These are phyloP conservation scores for Trachelus tabidus DNA, from an alignment of 2,888 invertebrate species.

Conservation along the genomic window DNA sequence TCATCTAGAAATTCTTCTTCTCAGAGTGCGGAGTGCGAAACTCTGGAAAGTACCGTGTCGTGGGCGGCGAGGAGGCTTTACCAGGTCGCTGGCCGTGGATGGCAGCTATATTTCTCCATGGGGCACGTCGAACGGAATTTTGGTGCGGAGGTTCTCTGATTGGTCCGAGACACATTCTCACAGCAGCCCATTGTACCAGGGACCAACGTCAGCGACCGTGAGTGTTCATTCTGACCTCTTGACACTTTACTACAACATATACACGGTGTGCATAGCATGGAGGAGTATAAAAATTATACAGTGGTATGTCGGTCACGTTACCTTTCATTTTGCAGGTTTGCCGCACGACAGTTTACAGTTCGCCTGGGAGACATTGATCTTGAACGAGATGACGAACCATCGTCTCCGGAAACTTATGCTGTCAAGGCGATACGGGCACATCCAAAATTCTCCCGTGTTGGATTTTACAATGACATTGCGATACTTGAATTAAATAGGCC, in stretches of 20 bases:
- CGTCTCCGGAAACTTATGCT: constrained; percentile 82
- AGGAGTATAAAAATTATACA: too few species aligned
- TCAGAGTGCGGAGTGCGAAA: constrained; percentile 86
- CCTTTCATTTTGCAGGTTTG: constrained; percentile 73
- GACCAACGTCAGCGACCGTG: constrained; percentile 91
- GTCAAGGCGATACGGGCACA: constrained; percentile 85
- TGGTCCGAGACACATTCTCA: constrained; percentile 82
- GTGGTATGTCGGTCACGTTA: not conserved
- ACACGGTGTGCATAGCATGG: too few species aligned
- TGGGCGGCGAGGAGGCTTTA: constrained; percentile 87
- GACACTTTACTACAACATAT: constrained; percentile 2
- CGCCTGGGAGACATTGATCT: constrained; percentile 90
- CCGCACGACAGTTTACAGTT: constrained; percentile 89
- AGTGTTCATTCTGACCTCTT: constrained; percentile 56
- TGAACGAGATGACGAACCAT: constrained; percentile 85
- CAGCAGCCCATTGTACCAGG: constrained; percentile 94
- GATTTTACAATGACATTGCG: constrained; percentile 96
- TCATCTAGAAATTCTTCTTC: constrained; percentile 26
- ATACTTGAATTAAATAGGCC: constrained; percentile 78
- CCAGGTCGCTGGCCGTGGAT: constrained; percentile 97
- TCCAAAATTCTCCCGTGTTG: constrained; percentile 86
- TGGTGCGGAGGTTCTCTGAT: constrained; percentile 95
- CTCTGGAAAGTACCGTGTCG: constrained; percentile 87
- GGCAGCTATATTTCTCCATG: constrained; percentile 92
- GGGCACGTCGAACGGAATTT: constrained; percentile 85